These are phyloP conservation scores for Prenolepis imparis DNA, from an alignment of 2,888 invertebrate species.

Conservation along the genomic window DNA sequence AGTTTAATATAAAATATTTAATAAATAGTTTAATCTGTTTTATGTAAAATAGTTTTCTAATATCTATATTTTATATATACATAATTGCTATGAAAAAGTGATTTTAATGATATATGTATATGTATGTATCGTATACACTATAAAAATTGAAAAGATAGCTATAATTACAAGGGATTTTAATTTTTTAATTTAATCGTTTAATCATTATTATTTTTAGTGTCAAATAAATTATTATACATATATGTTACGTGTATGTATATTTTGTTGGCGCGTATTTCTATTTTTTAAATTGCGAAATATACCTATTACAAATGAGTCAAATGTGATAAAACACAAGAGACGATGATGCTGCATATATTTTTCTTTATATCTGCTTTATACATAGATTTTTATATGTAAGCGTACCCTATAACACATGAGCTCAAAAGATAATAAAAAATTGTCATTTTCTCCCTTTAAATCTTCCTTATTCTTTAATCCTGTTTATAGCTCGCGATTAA, in stretches of 20 bases:
- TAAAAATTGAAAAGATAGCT: too few relatives aligned
- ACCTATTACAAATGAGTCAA: conserved; percentile 20
- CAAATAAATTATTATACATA: conserved; percentile 10
- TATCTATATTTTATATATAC: neutral
- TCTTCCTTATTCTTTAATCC: conserved; percentile 26
- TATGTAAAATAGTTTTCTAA: neutral
- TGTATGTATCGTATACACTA: neutral
- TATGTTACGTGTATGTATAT: neutral
- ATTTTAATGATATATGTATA: neutral
- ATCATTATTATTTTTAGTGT: conserved; percentile 7
- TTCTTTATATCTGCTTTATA: neutral
- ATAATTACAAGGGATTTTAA: neutral
- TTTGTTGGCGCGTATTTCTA: neutral
- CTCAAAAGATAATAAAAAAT: conserved; percentile 25
- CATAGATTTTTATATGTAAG: conserved; percentile 18
- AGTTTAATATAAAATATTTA: neutral
- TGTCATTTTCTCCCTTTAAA: conserved; percentile 14
- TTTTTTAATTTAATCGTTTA: neutral
- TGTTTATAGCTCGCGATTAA: neutral
- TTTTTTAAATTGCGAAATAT: conserved; percentile 11
- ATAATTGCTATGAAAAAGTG: neutral
- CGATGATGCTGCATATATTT: neutral
- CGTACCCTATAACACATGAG: neutral
- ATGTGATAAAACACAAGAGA: conserved; percentile 16
- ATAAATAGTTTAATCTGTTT: neutral